phyloP scores from a whole-genome alignment of 2,888 invertebrate species.

The Synergus umbraculus region DNA sequence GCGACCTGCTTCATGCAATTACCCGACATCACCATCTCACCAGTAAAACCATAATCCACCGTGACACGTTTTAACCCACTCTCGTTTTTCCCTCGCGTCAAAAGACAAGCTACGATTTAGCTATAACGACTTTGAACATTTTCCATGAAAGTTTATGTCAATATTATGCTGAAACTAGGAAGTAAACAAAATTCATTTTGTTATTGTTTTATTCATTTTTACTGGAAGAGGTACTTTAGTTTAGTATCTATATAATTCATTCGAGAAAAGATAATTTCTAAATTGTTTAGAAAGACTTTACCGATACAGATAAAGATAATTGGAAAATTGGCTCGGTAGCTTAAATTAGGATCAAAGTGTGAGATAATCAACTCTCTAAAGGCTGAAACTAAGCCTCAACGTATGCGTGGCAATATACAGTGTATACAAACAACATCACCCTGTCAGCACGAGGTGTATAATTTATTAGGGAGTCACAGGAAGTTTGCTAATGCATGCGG shows the following conservation, averaged over 20 bases:
- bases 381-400: slow-evolving; percentile 9
- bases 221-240: neutral
- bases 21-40: slow-evolving; percentile 38
- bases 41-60: slow-evolving; percentile 50
- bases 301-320: neutral
- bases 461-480: slow-evolving; percentile 51
- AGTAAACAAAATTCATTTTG: too few relatives aligned
- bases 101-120: slow-evolving; percentile 26
- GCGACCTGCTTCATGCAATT: slow-evolving; percentile 51
- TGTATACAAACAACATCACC: slow-evolving; percentile 42
- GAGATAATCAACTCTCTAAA: slow-evolving; percentile 25
- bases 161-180: neutral
- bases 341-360: slow-evolving; percentile 18
- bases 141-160: neutral
- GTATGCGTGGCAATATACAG: slow-evolving; percentile 10
- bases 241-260: neutral
- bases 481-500: slow-evolving; percentile 54
- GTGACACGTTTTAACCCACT: slow-evolving; percentile 40
- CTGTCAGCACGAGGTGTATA: slow-evolving; percentile 46
- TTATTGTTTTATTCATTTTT: too few relatives aligned
- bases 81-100: slow-evolving; percentile 37
- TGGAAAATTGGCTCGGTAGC: neutral
- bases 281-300: too few relatives aligned
- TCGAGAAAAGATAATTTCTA: too few relatives aligned
- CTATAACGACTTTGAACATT: slow-evolving; percentile 12